Base-by-base conservation (phyloP, 2,113 vertebrate genomes). In the Chinchilla lanigera region DNA sequence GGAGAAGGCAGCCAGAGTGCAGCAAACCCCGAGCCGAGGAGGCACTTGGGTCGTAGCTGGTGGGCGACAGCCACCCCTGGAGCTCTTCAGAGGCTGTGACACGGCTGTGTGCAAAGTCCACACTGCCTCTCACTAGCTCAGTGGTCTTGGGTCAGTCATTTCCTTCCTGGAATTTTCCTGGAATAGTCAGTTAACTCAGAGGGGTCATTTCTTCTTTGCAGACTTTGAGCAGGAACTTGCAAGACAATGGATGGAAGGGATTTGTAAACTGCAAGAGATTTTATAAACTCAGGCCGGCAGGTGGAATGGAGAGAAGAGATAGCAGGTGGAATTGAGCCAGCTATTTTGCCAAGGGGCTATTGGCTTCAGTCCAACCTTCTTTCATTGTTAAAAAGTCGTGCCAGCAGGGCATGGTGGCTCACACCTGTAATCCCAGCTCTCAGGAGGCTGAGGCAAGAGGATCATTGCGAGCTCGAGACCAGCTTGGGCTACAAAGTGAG, bases 11-110 rank as follows among this genome's bases (percentile, higher is more conserved):
- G 4, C 77, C 20, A 22, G 85, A 9, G 4, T n/a, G 19, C 0
- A 0, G 16, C 1, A 2, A 85, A 8, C 33, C 65, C 56, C 20
- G 0, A 3, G 24, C 24, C 10, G 5, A 41, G 16, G 5, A 41
- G 16, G 56, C n/a, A 8, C 17, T 9, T 0, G 0, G n/a, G n/a
- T n/a, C 41, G 20, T 41, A 13, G 41, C 33, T 1, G 6, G 6
- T 0, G 35, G 71, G 24, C 0, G 0, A 65, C 50, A 38, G 28
- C 38, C 71, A 67, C 35, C n/a, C 22, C 44, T 20, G 47, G 7
- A 26, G 26, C 30, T 61, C 7, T 35, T 16, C 24, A 50, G 24
- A 69, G 73, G 38, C 41, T 17, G 30, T 2, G 86, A 75, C 22
- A 35, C 0, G 24, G 47, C 56, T 24, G 1, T 8, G 35, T 7